Base-by-base conservation (phyloP, 2,888 invertebrate genomes). In the Dorcus hopei region DNA sequence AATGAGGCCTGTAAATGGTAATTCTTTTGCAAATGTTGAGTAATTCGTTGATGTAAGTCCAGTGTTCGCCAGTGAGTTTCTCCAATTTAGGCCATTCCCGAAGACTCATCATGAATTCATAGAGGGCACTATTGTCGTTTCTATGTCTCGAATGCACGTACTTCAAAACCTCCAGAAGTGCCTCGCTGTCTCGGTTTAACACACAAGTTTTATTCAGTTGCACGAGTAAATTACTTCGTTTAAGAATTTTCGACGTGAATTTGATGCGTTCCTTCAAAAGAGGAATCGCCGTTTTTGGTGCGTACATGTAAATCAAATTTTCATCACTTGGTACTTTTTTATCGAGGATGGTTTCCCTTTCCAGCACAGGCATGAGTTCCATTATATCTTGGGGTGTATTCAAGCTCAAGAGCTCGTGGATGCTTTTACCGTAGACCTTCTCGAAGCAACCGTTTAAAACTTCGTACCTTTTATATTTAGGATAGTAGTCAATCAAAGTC, bases 401-500 rank as follows among this genome's bases (percentile, higher is more conserved):
- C 6, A 41, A 54, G 23, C 42, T 19, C 16, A 45, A 48, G 26
- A 45, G 16, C 3, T 54, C 45, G 11, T 42, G 6, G 14, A 58
- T 26, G 19, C 42, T 26, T 26, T 23, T 42, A 4, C 41, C 39
- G 23, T 58, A 58, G 40, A 56, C 45, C 39, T 56, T 56, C 16
- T 56, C 51, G 39, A 56, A 56, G 19, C 19, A 38, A 43, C 41
- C 33, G 26, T 19, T 51, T 9, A 50, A n/a, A 19, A 56, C 38
- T 23, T 53, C 16, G 8, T 56, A 56, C 11, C 42, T 40, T 23
- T 38, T 50, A 16, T 16, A 4, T 33, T 56, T 38, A 8, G 49
- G 45, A 43, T 42, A n/a, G 16, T 38, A 38, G 40, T 23, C 23
- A 8, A 33, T 26, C 3, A 43, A 33, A 43, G 47, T 45, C 47